Base-by-base conservation (phyloP, 1,140 invertebrate genomes). In the Atta colombica region DNA sequence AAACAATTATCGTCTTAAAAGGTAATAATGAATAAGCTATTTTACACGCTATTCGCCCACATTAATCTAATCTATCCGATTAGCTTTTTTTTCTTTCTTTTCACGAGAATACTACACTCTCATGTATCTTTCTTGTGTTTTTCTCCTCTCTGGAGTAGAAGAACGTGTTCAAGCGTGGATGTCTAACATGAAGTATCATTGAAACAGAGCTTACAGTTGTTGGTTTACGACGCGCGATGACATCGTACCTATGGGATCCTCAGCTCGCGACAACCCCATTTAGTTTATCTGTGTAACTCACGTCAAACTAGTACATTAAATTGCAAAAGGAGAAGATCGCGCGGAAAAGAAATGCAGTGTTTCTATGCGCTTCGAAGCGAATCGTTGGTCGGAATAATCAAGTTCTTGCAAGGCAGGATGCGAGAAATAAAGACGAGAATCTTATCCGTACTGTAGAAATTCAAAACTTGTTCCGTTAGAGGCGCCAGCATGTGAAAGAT, bases 81-180 rank as follows among this genome's bases (percentile, higher is more conserved):
- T 69, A 69, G 39, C 18, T 21, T 49, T 69, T 51, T 12, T 45
- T 49, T 69, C 12, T 58, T 58, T 45, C 25, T 53, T 55, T 28
- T 55, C 28, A 55, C 69, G 49, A 72, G 10, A 72, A 28, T 2
- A 53, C 25, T 16, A 16, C 45, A 14, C 49, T 21, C 49, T 21
- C 31, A 14, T 45, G 55, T 58, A 58, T 58, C n/a, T 58, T 7
- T 8, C 8, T 58, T 16, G 16, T n/a, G 3, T 55, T 18, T 35
- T n/a, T 55, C 7, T 21, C 18, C 25, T 72, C 71, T 25, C 21
- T 72, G 58, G 68, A 89, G 87, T 74, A 61, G 53, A 66, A 31
- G 61, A 74, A 89, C 87, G 87, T 86, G 87, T 77, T 89, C 58
- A 75, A 89, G 88, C 80, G 75, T 89, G 55, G 87, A 61, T 68